Conservation (phyloP, 2,888 invertebrate genomes). For the Lottia gigantea region DNA sequence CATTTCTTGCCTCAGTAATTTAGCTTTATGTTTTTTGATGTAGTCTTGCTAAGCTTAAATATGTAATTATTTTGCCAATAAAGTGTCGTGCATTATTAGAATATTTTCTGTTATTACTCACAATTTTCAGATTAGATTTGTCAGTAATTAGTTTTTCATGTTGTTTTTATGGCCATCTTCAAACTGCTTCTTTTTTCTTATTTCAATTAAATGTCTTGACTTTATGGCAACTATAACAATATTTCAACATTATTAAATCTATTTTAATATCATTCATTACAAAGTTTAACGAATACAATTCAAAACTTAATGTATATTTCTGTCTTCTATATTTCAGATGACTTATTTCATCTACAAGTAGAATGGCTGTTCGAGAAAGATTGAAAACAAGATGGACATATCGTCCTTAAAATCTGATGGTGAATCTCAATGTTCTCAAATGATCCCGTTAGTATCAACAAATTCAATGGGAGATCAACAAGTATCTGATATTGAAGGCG, state of each 20-base stretch:
- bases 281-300: neutral
- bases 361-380: constrained; percentile 21
- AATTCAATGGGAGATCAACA: constrained; percentile 9
- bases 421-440: neutral
- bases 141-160: constrained; percentile 10
- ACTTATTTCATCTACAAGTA: constrained; percentile 9
- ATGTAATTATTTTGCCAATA: constrained; percentile 5
- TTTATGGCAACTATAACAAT: too few species aligned
- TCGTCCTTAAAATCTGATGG: constrained; percentile 23
- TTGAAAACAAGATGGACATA: constrained; percentile 24
- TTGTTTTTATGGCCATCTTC: constrained; percentile 7
- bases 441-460: constrained; percentile 13
- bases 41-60: constrained; percentile 7
- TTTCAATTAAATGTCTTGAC: neutral
- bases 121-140: constrained; percentile 10
- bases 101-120: constrained; percentile 10
- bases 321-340: constrained; percentile 21
- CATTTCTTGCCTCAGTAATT: constrained; percentile 11
- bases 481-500: constrained; percentile 1
- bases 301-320: neutral
- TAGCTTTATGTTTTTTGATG: constrained; percentile 10
- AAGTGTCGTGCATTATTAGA: constrained; percentile 10
- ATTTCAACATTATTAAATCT: neutral
- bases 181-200: constrained; percentile 9
- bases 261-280: neutral